Evolutionary conservation across 1,140 invertebrate genomes (phyloP).

Genomic region (Drosophila murphyi): DNA sequence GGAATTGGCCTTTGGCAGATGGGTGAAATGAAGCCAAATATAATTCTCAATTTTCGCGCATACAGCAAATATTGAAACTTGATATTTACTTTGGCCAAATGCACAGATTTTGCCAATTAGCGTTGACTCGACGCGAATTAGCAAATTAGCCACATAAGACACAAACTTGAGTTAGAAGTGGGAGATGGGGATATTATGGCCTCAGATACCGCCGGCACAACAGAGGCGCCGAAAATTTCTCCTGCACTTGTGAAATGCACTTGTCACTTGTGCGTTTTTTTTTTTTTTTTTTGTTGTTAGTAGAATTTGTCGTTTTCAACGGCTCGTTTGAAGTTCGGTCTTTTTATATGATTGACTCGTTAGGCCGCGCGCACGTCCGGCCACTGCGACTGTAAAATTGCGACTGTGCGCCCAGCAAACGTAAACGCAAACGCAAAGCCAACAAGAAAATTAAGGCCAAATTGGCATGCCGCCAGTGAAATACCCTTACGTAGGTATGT

Average conservation of each 20-base stretch:
- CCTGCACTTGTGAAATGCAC: constrained; percentile 46
- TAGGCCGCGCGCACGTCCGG: constrained; percentile 65
- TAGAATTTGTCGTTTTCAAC: constrained; percentile 43
- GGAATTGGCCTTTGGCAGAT: constrained; percentile 4
- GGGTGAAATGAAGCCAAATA: constrained; percentile 12
- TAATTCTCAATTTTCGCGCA: constrained; percentile 39
- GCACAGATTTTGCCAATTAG: constrained; percentile 70
- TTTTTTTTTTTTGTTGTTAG: constrained; percentile 8
- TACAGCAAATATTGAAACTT: constrained; percentile 68
- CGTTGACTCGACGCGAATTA: constrained; percentile 51
- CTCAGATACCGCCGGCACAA: constrained; percentile 18
- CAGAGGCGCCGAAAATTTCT: constrained; percentile 35
- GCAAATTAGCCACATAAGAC: constrained; percentile 40
- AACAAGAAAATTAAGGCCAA: constrained; percentile 34
- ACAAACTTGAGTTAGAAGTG: neutral
- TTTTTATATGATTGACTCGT: constrained; percentile 30
- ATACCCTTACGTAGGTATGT: constrained; percentile 19
- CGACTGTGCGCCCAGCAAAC: constrained; percentile 60
- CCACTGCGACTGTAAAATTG: constrained; percentile 74
- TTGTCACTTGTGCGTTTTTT: constrained; percentile 27
- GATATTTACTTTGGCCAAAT: constrained; percentile 64
- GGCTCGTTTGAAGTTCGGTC: constrained; percentile 33
- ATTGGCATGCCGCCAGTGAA: constrained; percentile 14
- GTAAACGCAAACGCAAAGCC: constrained; percentile 51
- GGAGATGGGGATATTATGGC: neutral